Base-by-base conservation (phyloP, 2,888 invertebrate genomes). In the Gymnocheta viridis region DNA sequence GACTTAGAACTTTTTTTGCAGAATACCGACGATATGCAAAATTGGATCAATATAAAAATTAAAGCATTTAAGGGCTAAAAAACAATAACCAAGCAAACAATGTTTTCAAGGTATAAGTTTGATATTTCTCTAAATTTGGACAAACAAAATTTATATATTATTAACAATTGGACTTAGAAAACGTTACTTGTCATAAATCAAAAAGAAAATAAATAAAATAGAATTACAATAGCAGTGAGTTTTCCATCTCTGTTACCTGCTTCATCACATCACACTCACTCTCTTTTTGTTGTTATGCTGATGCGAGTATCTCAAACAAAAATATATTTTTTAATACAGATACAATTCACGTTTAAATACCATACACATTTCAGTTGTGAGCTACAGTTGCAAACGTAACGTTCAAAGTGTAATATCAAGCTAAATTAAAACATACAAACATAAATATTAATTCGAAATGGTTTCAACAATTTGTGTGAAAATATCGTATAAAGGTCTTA, bases 401-500 rank as follows among this genome's bases (percentile, higher is more conserved):
- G 17, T 27, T 76, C 24, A 14, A 19, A 2, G 3, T 1, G 27
- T 41, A 24, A 1, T 14, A 4, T 22, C 12, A 51, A 19, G 17
- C 19, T 4, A 7, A 14, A 10, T 2, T 1, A 17, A 32, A 19
- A 19, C 4, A 35, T 17, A 58, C 19, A 19, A n/a, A 41, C 27
- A 24, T 32, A 76, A 60, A 19, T 6, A 27, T 12, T 35, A 41
- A 3, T 6, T 24, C 17, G n/a, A 64, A 56, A 79, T 85, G 81
- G 44, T 41, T 66, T 6, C 56, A 9, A 64, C 56, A 67, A 79
- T 82, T 82, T 78, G 44, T 58, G n/a, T 87, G 9, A 87, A 84
- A 79, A 60, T 87, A 32, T 82, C 81, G 49, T 86, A 86, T 64
- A 85, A 83, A 56, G 85, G 86, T 17, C 56, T 81, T 24, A 67